Base-by-base conservation (phyloP, 2,113 vertebrate species). In the Falco punctatus region DNA sequence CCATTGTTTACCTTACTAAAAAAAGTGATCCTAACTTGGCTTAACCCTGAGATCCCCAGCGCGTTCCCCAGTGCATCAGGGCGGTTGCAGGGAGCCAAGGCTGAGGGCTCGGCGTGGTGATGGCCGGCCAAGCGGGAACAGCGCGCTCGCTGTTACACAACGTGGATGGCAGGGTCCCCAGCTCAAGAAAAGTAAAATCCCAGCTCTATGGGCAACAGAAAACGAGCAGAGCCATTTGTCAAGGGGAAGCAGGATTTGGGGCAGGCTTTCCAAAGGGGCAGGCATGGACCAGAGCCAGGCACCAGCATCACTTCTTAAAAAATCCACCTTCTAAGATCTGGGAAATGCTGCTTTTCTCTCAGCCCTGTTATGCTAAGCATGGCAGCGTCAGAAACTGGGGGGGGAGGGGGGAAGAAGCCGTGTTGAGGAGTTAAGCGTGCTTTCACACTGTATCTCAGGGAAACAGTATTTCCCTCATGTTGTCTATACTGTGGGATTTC, bases 1-100 rank as follows among this genome's bases (percentile, higher is more conserved):
- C 0, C 9, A 86, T 86, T 85, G 64, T 93, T 97, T 97, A 74
- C 62, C 73, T 95, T 92, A 72, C 74, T 92, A 67, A 92, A 94
- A 93, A 91, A 81, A 86, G 73, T n/a, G 59, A 79, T 77, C 62
- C 32, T 66, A 55, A 59, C 54, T 96, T 67, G 23, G 83, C 83
- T 89, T 96, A 96, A 96, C 96, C 67, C 87, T 95, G 48, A 72
- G 54, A 78, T 84, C 13, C 48, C 64, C 11, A 3, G 66, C 3
- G 0, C 87, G 81, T 95, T 92, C 81, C 24, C 16, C 20, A 48
- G 55, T 9, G 2, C 52, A 5, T 58, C 9, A 33, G 59, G 62
- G 1, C 26, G 38, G 33, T 33, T 3, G 3, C 40, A 64, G 30
- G 27, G 64, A 92, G 51, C 33, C 1, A 5, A 88, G 77, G 57